Base-by-base conservation (phyloP, 2,888 invertebrate species). In the Cheiracanthium punctorium region DNA sequence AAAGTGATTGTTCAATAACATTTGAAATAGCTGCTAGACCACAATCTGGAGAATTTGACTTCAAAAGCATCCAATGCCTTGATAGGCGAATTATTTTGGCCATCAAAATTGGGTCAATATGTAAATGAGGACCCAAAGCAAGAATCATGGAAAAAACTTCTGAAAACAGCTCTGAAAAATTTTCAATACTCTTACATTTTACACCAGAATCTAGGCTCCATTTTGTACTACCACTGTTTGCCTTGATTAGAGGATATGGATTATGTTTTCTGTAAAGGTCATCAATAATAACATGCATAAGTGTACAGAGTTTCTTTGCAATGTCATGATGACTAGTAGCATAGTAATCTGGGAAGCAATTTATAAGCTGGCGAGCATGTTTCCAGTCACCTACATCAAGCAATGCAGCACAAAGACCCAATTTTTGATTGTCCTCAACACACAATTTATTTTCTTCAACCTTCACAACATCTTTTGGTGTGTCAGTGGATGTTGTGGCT, bases 311-410 rank as follows among this genome's bases (percentile, higher is more conserved):
- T 0, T 96, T 95, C 77, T 93, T 92, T 1, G 97, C 95, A 75
- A 96, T 94, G 0, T 96, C 95, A 73, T 95, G 94, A 90, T 96
- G 94, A 48, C 96, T 95, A 88, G 96, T 94, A 12, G 95, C 94
- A 89, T 95, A 95, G 91, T 95, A 94, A 82, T 95, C 95, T 0
- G 99, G 99, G 88, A 99, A 93, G 79, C 95, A 94, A 89, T 95
- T 95, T 33, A 96, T 94, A 82, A 99, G 93, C 89, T 94, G 93
- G 88, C 95, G 94, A 1, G 97, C 97, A 90, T 95, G 95, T 24
- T 94, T 94, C 98, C 98, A 99, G 90, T 97, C 97, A 0, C 97
- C 98, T 89, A 97, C 94, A 88, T 94, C 94, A 10, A 99, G 91
- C 71, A 98, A 92, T 0, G 98, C 97, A 91, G 97, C 96, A 90